These are phyloP conservation scores for Archips xylosteana DNA, from an alignment of 2,888 invertebrate genomes.

Conservation along the genomic window DNA sequence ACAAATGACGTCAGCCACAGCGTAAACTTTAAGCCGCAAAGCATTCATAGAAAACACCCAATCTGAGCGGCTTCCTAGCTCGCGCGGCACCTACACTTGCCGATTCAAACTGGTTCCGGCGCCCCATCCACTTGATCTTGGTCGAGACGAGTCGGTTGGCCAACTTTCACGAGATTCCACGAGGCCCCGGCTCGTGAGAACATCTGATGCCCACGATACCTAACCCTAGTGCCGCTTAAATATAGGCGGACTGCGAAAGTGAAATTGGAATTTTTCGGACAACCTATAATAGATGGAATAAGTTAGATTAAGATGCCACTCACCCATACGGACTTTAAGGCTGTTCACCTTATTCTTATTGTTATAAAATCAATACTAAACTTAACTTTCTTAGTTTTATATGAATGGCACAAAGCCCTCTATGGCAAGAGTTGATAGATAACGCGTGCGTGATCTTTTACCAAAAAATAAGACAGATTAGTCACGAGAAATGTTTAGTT, in stretches of 20 bases:
- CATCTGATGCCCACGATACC: slow-evolving; percentile 52
- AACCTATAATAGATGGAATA: neutral
- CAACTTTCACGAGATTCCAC: slow-evolving; percentile 84
- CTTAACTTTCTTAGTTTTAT: too few relatives aligned
- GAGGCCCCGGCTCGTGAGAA: slow-evolving; percentile 60
- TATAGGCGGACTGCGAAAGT: slow-evolving; percentile 27
- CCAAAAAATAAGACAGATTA: too few relatives aligned
- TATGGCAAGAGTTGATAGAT: too few relatives aligned
- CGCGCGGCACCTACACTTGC: slow-evolving; percentile 66
- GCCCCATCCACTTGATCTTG: slow-evolving; percentile 77
- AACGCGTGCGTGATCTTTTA: too few relatives aligned
- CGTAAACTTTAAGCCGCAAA: neutral
- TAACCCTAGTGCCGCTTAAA: slow-evolving; percentile 7
- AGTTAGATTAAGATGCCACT: neutral
- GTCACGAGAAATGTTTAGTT: too few relatives aligned
- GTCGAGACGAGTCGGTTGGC: slow-evolving; percentile 62
- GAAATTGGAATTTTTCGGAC: slow-evolving; percentile 13
- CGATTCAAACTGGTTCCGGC: slow-evolving; percentile 71
- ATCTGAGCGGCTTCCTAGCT: slow-evolving; percentile 51
- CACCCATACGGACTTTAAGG: neutral
- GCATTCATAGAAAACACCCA: slow-evolving; percentile 25
- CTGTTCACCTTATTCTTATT: too few relatives aligned
- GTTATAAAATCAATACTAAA: too few relatives aligned
- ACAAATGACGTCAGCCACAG: neutral
- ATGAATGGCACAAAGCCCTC: too few relatives aligned